These are phyloP conservation scores for Chloroceryle inda DNA, from an alignment of 2,797 vertebrate species.

Conservation along the genomic window DNA sequence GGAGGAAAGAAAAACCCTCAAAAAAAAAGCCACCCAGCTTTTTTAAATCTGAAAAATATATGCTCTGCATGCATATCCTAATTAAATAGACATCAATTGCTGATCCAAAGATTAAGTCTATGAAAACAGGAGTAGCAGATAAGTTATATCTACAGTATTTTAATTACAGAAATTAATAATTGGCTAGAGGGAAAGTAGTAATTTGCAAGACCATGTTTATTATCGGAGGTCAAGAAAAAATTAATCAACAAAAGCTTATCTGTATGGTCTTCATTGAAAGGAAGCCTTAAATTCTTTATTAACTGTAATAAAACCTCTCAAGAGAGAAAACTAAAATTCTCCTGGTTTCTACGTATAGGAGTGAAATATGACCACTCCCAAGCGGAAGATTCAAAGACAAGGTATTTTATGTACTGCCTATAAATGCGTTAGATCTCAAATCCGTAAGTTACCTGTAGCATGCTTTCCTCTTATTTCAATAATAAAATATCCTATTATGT, in stretches of 20 bases:
- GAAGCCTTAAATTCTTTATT: slow-evolving; percentile 14
- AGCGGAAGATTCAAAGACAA: neutral
- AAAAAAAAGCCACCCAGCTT: neutral
- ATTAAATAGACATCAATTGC: slow-evolving; percentile 35
- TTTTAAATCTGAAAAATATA: slow-evolving; percentile 37
- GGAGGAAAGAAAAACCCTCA: neutral
- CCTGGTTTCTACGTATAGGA: neutral
- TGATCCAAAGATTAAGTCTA: slow-evolving; percentile 36
- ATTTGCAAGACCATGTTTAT: slow-evolving; percentile 25
- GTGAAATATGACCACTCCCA: neutral
- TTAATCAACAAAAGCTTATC: slow-evolving; percentile 16
- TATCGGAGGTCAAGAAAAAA: slow-evolving; percentile 14
- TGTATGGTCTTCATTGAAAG: neutral
- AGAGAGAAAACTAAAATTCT: neutral
- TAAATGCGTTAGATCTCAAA: neutral
- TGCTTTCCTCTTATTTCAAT: neutral
- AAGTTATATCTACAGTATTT: neutral
- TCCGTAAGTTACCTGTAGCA: neutral
- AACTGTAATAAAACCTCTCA: neutral
- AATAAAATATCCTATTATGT: neutral
- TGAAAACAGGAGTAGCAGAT: slow-evolving; percentile 36
- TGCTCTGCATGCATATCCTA: slow-evolving; percentile 1
- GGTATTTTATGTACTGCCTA: neutral
- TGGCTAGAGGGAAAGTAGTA: neutral
- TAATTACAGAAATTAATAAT: slow-evolving; percentile 50